Base-by-base conservation (phyloP, 35 echinoderm and acorn worm species). In the Apostichopus californicus region DNA sequence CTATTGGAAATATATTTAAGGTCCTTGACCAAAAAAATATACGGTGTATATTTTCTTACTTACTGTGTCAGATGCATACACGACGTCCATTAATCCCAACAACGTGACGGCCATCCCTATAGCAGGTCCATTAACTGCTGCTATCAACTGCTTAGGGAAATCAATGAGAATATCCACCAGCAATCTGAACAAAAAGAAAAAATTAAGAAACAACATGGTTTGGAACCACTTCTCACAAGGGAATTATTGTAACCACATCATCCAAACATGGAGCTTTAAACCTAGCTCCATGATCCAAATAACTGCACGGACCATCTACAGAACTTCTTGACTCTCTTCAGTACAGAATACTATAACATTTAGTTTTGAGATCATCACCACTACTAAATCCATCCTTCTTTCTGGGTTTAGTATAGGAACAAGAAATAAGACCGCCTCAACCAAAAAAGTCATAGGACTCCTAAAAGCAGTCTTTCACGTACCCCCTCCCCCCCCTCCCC, bases 51-150 rank as follows among this genome's bases (percentile, higher is more conserved):
- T 34, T 34, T 34, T 71, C 8, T 15, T 78, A 17, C 89, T 77
- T 78, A 90, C 89, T 46, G 23, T 90, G 20, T 90, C 89, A 0
- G 89, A 90, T 3, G 70, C 75, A 28, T 90, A 90, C 9, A 23
- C 73, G 11, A 90, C 89, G 75, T 90, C 89, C 22, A 75, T 46
- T 1, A 90, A 26, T 26, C 70, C 89, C 9, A 90, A 55, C 22
- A 14, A 20, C 1, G 89, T 90, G 28, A 90, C 89, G 34, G 17
- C 89, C 12, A 90, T 90, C 46, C 89, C 89, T 3, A 90, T 77
- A 9, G 89, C 89, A 46, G 89, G 89, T 77, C 89, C 89, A 73
- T 90, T 90, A 7, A 90, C 89, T 9, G 89, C 89, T 25, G 89
- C 89, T 17, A 90, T 34, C 28, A 34, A 34, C 28, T 34, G 28